Percentiles rank a stretch among this genome's conserved stretches.
phyloP scores from a whole-genome alignment of 2,888 invertebrate genomes.

The Erebia aethiops region DNA sequence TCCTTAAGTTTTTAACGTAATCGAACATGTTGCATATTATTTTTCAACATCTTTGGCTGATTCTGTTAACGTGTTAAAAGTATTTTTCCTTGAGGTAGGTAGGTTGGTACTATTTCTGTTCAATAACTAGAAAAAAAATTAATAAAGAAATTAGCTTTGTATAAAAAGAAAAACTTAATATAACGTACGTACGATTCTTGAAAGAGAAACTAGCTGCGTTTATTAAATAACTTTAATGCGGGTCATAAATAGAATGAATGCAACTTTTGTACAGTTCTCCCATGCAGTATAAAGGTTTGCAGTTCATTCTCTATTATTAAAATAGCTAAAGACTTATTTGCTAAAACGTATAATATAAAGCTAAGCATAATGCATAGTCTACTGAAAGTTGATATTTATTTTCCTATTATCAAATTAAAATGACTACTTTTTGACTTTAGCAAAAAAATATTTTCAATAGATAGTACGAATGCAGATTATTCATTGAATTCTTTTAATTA shows the following conservation, averaged over 20 bases:
- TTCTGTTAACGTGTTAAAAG: background rate
- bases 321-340: constrained; percentile 17
- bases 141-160: background rate
- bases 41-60: background rate
- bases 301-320: constrained; percentile 29
- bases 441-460: too few relatives aligned
- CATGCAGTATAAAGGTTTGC: constrained; percentile 33
- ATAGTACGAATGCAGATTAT: too few relatives aligned
- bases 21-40: background rate
- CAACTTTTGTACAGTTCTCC: constrained; percentile 36
- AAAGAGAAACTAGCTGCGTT: constrained; percentile 40
- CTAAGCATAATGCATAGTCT: background rate
- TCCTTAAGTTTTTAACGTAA: background rate
- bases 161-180: constrained; percentile 28
- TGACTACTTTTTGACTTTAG: too few relatives aligned
- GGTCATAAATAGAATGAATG: constrained; percentile 42
- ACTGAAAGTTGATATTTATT: background rate
- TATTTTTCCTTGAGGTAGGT: background rate
- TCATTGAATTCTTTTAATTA: too few relatives aligned
- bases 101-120: background rate
- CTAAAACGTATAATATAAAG: background rate
- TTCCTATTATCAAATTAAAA: too few relatives aligned
- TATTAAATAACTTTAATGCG: constrained; percentile 41
- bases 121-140: background rate
- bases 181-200: constrained; percentile 30